Conservation (phyloP, 2,888 invertebrate genomes). For the Strigamia maritima region DNA sequence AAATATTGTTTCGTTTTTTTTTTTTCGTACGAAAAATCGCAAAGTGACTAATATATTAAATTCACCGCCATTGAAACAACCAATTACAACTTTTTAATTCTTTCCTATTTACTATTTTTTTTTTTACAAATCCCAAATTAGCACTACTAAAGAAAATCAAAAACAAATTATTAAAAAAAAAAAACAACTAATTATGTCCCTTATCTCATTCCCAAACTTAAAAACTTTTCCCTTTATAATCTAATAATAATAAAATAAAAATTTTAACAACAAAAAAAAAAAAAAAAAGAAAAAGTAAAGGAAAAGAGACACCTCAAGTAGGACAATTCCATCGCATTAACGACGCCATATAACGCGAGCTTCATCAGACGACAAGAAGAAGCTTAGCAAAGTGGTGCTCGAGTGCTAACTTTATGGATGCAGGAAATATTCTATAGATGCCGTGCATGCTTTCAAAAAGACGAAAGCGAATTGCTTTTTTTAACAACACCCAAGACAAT, state of each 20-base stretch:
- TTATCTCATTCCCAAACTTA: background rate
- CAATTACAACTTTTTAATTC: constrained; percentile 15
- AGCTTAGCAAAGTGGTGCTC: constrained; percentile 15
- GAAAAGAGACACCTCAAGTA: background rate
- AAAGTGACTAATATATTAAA: too few relatives aligned
- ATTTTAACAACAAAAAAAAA: background rate
- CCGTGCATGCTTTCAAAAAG: background rate
- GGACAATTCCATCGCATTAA: constrained; percentile 15
- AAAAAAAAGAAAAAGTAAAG: background rate
- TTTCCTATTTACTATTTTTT: too few relatives aligned
- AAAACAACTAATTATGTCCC: background rate
- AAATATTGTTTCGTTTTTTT: too few relatives aligned
- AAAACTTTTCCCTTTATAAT: background rate
- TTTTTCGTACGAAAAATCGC: too few relatives aligned
- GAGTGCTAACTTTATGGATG: constrained; percentile 6
- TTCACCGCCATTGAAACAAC: background rate
- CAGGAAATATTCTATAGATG: constrained; percentile 15
- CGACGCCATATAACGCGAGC: constrained; percentile 3
- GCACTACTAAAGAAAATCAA: background rate
- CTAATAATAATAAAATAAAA: constrained; percentile 6
- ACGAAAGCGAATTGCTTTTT: background rate
- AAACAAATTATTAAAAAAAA: background rate
- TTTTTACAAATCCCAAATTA: background rate
- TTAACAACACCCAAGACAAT: background rate
- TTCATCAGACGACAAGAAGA: constrained; percentile 10